A percentile compares a stretch with the other conserved stretches of the same genome.
phyloP scores from a whole-genome alignment of 2,113 vertebrate genomes.

The Tyto alba region DNA sequence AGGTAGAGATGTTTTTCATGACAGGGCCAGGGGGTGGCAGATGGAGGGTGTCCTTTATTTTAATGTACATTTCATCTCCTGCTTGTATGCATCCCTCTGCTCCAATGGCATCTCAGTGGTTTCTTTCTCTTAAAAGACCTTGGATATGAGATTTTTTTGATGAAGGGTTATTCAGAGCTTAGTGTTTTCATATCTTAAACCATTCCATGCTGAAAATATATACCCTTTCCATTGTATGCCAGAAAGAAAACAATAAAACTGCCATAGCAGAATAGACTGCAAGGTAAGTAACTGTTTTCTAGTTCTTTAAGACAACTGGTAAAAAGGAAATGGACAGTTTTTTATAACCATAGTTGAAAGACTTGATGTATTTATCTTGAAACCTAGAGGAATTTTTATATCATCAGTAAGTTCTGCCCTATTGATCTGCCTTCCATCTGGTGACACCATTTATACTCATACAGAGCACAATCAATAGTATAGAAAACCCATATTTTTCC shows the following conservation, averaged over 20 bases:
- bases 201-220: slow-evolving; percentile 41
- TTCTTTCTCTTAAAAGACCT: slow-evolving; percentile 16
- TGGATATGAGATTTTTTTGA: background rate
- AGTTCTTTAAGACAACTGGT: slow-evolving; percentile 29
- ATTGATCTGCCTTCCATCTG: slow-evolving; percentile 49
- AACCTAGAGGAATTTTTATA: slow-evolving; percentile 43
- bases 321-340: slow-evolving; percentile 23
- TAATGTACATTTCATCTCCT: background rate
- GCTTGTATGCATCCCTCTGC: background rate
- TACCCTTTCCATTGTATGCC: background rate
- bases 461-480: slow-evolving; percentile 37
- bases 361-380: slow-evolving; percentile 43
- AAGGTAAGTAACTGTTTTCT: slow-evolving; percentile 46
- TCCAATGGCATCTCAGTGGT: background rate
- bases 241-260: slow-evolving; percentile 47
- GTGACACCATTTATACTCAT: slow-evolving; percentile 35
- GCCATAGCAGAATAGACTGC: slow-evolving; percentile 24
- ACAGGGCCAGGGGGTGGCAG: accelerated
- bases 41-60: background rate
- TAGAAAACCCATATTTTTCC: slow-evolving; percentile 18
- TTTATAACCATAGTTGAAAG: slow-evolving; percentile 29
- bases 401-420: slow-evolving; percentile 37
- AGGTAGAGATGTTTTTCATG: background rate
- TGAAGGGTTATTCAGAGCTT: background rate
- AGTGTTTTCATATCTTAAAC: slow-evolving; percentile 16